A percentile compares a stretch with the other conserved stretches of the same genome.
These are phyloP conservation scores for Drosophila antonietae DNA, from an alignment of 2,888 invertebrate species.

Conservation along the genomic window DNA sequence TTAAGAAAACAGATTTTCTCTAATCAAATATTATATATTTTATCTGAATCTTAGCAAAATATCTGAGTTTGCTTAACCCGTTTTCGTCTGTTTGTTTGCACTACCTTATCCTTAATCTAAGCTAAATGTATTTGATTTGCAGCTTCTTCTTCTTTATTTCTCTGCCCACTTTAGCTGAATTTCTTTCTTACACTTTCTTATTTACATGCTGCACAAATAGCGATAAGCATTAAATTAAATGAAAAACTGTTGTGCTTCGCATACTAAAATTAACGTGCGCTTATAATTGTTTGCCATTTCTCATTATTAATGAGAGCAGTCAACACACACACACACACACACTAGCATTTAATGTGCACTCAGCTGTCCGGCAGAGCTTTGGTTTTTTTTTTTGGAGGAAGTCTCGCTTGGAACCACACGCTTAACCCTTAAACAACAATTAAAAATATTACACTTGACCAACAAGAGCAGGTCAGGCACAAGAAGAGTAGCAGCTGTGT, in stretches of 20 bases:
- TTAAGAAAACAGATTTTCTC: too few relatives aligned
- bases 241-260: constrained; percentile 3
- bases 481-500: constrained; percentile 6
- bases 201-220: constrained; percentile 54
- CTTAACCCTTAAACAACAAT: constrained; percentile 78
- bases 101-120: neutral
- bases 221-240: constrained; percentile 46
- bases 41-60: neutral
- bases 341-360: constrained; percentile 32
- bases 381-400: constrained; percentile 11
- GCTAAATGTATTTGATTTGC: neutral
- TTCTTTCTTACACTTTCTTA: constrained; percentile 13
- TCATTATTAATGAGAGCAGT: constrained; percentile 53
- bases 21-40: neutral
- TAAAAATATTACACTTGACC: constrained; percentile 72
- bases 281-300: constrained; percentile 59
- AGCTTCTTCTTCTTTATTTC: neutral
- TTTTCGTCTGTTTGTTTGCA: neutral
- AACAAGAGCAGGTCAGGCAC: constrained; percentile 22
- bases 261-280: constrained; percentile 40
- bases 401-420: constrained; percentile 31
- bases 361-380: constrained; percentile 12
- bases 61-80: neutral
- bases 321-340: constrained; percentile 6
- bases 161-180: neutral